phyloP scores from a whole-genome alignment of 2,888 invertebrate genomes.

The Sycophila texana region DNA sequence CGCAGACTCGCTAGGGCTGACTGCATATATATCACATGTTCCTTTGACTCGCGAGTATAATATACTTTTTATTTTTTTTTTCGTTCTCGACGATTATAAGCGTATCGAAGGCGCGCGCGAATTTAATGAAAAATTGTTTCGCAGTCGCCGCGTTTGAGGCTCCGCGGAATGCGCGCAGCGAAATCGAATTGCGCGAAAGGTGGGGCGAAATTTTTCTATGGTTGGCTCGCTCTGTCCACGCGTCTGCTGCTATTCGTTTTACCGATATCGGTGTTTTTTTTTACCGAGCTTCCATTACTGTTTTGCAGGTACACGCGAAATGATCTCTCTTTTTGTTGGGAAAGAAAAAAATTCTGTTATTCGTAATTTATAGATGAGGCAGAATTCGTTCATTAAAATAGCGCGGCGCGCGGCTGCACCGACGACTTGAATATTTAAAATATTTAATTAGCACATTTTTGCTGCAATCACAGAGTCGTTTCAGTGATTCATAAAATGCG shows the following conservation, averaged over 20 bases:
- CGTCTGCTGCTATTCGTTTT: constrained; percentile 28
- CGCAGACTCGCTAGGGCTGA: too few species aligned
- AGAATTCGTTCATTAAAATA: not conserved
- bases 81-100: too few species aligned
- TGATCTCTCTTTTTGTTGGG: not conserved
- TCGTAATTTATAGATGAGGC: not conserved
- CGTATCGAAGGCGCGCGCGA: not conserved
- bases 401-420: constrained; percentile 1
- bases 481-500: constrained; percentile 39
- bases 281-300: not conserved
- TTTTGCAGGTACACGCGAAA: not conserved
- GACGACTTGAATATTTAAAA: constrained; percentile 47
- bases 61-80: too few species aligned
- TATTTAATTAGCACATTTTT: constrained; percentile 57
- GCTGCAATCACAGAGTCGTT: constrained; percentile 27
- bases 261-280: constrained; percentile 38
- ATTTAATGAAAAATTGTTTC: constrained; percentile 22
- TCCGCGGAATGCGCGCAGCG: not conserved
- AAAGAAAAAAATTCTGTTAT: not conserved
- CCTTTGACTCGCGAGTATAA: too few species aligned
- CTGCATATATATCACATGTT: too few species aligned
- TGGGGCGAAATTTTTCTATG: not conserved
- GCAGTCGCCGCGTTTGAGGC: not conserved
- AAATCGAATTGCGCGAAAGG: constrained; percentile 2
- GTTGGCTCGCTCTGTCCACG: not conserved